phyloP scores from a whole-genome alignment of 2,888 invertebrate species.

The Aradus depressus region DNA sequence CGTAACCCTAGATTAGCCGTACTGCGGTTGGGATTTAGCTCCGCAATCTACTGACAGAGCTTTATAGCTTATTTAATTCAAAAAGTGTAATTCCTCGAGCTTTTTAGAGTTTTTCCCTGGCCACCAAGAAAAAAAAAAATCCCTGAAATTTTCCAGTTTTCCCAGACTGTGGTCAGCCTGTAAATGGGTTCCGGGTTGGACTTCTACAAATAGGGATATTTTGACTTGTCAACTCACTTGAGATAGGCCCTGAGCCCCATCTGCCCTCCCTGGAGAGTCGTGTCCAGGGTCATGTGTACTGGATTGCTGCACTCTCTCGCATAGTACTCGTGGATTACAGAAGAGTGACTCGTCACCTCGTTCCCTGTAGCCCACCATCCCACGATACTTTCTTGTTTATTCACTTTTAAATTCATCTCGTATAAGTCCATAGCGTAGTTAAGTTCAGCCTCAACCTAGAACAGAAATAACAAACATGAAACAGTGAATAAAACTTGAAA shows the following conservation, averaged over 20 bases:
- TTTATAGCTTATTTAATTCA: no score
- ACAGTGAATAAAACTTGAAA: not conserved
- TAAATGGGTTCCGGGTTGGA: no score
- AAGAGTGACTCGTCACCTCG: constrained; percentile 94
- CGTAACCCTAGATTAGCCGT: no score
- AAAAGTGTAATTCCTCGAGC: no score
- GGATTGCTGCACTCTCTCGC: constrained; percentile 88
- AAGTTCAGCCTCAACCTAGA: constrained; percentile 90
- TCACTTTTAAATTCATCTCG: constrained; percentile 85
- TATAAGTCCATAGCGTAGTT: constrained; percentile 93
- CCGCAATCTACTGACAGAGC: no score
- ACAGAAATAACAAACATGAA: constrained; percentile 6
- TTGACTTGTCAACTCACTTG: constrained; percentile 43
- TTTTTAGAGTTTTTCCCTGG: no score
- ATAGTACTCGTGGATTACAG: constrained; percentile 95
- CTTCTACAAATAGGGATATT: no score
- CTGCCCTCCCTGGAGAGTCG: constrained; percentile 70
- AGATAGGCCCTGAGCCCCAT: constrained; percentile 93
- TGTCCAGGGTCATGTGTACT: constrained; percentile 91
- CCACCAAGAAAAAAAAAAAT: no score
- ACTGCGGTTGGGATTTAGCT: no score
- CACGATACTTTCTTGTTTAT: constrained; percentile 82
- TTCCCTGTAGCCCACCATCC: constrained; percentile 99
- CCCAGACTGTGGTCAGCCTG: no score
- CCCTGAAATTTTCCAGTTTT: no score